Base-by-base conservation (phyloP, 2,797 vertebrate species). In the Poecilia wingei region DNA sequence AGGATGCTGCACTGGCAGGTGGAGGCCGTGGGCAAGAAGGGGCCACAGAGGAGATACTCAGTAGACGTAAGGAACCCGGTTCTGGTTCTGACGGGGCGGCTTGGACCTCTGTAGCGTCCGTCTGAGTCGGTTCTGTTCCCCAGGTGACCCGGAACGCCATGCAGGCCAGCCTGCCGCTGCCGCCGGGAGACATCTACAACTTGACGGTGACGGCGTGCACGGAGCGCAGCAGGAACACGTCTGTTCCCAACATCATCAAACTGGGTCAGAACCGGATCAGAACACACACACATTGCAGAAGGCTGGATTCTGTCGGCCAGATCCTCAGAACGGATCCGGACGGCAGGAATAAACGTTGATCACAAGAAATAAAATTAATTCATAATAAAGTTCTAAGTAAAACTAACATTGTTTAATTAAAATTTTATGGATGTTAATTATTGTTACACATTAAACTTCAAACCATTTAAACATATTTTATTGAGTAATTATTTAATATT, bases 121-220 rank as follows among this genome's bases (percentile, higher is more conserved):
- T 14, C 31, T 36, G 47, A 61, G 45, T 10, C n/a, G 1, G 9
- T 7, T 39, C 3, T 39, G 12, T 46, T 76, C 82, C 81, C 66
- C 89, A 99, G 98, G 97, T 99, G 59, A 98, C 97, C 0, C 97
- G 97, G 55, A 97, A 91, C 14, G 94, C 95, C 89, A 98, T 98
- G 97, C 96, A 95, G 7, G 96, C 98, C 0, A 95, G 95, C 78
- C 93, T 99, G 77, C 96, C 94, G 6, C 91, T 99, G 76, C 98
- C 98, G 53, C 96, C 98, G 0, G 98, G 98, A 18, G 98, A 99
- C 92, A 97, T 99, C 86, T 99, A 99, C 91, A 99, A 99, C 88
- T 95, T 99, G 75, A 99, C 98, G 0, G 98, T 99, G 81, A 98
- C 97, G 0, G 98, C 98, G 47, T 99, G 96, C 78, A 99, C 98